phyloP scores from a whole-genome alignment of 1,140 invertebrate genomes.

The Orussus abietinus region DNA sequence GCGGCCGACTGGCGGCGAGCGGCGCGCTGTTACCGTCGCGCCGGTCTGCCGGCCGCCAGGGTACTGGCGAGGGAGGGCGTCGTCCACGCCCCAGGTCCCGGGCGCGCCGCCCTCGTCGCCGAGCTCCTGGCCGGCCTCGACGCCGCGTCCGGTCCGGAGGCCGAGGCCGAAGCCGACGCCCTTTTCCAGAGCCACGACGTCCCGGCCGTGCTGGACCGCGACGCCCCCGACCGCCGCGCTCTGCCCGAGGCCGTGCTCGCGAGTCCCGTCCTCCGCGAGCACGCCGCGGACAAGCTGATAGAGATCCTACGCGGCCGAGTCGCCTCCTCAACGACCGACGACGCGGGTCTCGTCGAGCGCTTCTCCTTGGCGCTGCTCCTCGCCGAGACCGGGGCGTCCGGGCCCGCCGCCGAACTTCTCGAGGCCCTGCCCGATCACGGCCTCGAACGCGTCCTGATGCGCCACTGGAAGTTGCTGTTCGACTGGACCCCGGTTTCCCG shows the following conservation, averaged over 20 bases:
- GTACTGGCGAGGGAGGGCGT: constrained; percentile 47
- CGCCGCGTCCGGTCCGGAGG: constrained; percentile 46
- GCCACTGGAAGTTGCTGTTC: constrained; percentile 56
- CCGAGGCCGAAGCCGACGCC: constrained; percentile 52
- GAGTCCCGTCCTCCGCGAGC: constrained; percentile 56
- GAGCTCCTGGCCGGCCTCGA: constrained; percentile 51
- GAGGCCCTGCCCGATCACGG: constrained; percentile 42
- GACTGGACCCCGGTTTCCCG: constrained; percentile 46
- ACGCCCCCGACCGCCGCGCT: constrained; percentile 47
- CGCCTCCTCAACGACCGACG: constrained; percentile 30
- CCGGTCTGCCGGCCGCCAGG: constrained; percentile 51
- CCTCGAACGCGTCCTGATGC: constrained; percentile 40
- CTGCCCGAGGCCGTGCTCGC: constrained; percentile 56
- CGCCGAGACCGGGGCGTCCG: constrained; percentile 54
- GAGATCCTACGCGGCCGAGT: constrained; percentile 45
- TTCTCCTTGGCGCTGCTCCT: constrained; percentile 54
- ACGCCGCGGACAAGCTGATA: constrained; percentile 58
- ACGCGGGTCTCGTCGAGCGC: constrained; percentile 45
- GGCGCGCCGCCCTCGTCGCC: constrained; percentile 43
- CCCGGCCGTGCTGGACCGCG: constrained; percentile 47
- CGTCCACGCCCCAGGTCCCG: constrained; percentile 49
- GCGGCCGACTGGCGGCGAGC: constrained; percentile 58
- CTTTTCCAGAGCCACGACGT: constrained; percentile 52
- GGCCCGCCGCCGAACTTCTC: constrained; percentile 48
- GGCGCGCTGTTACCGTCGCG: constrained; percentile 61